These are phyloP conservation scores for Linyphia triangularis DNA, from an alignment of 2,888 invertebrate genomes.

Conservation along the genomic window DNA sequence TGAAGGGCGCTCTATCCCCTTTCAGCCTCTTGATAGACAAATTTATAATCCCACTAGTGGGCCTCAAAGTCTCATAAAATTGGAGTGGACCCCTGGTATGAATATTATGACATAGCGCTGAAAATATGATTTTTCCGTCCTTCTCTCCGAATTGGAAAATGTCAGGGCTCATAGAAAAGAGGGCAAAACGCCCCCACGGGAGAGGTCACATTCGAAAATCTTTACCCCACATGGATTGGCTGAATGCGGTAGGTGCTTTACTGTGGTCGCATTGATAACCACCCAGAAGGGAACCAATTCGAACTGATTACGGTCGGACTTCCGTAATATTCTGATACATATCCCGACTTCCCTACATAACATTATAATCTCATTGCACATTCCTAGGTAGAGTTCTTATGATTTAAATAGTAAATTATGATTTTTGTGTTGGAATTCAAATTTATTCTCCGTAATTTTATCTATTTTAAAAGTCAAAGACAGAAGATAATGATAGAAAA, in stretches of 20 bases:
- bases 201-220: slow-evolving; percentile 42
- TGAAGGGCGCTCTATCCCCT: not conserved
- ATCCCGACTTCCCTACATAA: no score
- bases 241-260: slow-evolving; percentile 50
- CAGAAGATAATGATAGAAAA: no score
- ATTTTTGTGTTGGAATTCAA: no score
- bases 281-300: no score
- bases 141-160: slow-evolving; percentile 29
- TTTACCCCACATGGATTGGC: slow-evolving; percentile 25
- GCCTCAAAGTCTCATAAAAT: slow-evolving; percentile 44
- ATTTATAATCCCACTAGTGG: slow-evolving; percentile 36
- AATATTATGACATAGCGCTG: slow-evolving; percentile 59
- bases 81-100: slow-evolving; percentile 26
- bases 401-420: no score
- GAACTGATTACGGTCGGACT: no score
- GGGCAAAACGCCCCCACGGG: slow-evolving; percentile 25
- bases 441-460: no score
- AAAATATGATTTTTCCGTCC: slow-evolving; percentile 43
- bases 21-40: slow-evolving; percentile 37
- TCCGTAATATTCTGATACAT: no score
- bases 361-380: no score
- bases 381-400: no score
- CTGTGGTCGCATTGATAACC: slow-evolving; percentile 23
- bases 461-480: no score
- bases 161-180: slow-evolving; percentile 38